phyloP scores from a whole-genome alignment of 2,113 vertebrate genomes.

The Hylia prasina region DNA sequence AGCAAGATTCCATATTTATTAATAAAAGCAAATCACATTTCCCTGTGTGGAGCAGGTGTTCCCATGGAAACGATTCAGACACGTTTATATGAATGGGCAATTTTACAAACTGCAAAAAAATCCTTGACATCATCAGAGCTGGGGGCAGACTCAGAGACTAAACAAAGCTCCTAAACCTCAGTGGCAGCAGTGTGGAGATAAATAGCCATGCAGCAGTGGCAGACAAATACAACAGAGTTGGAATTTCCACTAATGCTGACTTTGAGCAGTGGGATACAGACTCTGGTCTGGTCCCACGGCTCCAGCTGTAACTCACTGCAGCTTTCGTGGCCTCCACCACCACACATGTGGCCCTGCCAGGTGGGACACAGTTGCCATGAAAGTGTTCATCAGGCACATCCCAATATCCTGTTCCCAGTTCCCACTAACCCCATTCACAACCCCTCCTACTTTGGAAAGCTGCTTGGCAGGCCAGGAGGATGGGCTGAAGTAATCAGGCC shows the following conservation, averaged over 20 bases:
- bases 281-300: neutral
- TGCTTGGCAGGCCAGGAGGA: neutral
- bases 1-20: neutral
- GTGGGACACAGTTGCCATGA: neutral
- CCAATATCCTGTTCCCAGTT: neutral
- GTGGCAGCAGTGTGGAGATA: neutral
- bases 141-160: neutral
- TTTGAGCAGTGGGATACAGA: neutral
- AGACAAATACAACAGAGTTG: neutral
- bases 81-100: slow-evolving; percentile 9
- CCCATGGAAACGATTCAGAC: slow-evolving; percentile 32
- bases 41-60: neutral
- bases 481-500: neutral
- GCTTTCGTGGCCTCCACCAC: neutral
- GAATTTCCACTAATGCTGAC: neutral
- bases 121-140: neutral
- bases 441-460: neutral
- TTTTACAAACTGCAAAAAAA: neutral
- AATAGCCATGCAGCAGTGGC: neutral
- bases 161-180: neutral
- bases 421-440: neutral
- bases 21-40: neutral
- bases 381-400: neutral
- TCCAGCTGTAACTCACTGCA: neutral
- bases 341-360: rapidly evolving